These are phyloP conservation scores for Cheirogaleus major DNA, from an alignment of 2,797 vertebrate species.

Conservation along the genomic window DNA sequence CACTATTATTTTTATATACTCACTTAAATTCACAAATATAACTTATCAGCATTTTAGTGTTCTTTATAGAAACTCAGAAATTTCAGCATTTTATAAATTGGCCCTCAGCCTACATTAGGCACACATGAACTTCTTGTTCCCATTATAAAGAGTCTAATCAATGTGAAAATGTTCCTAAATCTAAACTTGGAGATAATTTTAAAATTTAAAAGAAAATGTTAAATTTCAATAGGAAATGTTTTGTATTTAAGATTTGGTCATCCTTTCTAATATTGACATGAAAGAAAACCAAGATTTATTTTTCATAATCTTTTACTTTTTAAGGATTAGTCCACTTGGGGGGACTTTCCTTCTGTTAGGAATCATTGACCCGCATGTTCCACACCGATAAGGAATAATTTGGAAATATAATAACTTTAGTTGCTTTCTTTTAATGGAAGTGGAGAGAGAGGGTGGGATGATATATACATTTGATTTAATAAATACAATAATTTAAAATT, in stretches of 20 bases:
- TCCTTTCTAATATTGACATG: conserved; percentile 26
- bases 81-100: not conserved
- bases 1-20: conserved; percentile 62
- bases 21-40: not conserved
- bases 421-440: conserved; percentile 18
- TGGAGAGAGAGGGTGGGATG: not conserved
- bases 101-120: not conserved
- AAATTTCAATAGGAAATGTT: conserved; percentile 36
- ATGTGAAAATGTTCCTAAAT: conserved; percentile 25
- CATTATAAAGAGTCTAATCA: conserved; percentile 21
- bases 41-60: conserved; percentile 1
- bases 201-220: conserved; percentile 36
- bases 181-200: not conserved
- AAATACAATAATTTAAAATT: conserved; percentile 50
- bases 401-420: conserved; percentile 17
- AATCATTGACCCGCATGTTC: not conserved
- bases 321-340: not conserved
- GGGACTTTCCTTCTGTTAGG: not conserved
- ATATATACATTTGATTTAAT: conserved; percentile 52
- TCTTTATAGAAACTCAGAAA: conserved; percentile 29
- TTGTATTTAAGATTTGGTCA: conserved; percentile 12
- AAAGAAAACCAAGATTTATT: not conserved
- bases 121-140: not conserved
- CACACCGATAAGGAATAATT: not conserved
- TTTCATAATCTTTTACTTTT: not conserved